phyloP scores from a whole-genome alignment of 2,797 vertebrate species.

The Loris lydekkerianus region DNA sequence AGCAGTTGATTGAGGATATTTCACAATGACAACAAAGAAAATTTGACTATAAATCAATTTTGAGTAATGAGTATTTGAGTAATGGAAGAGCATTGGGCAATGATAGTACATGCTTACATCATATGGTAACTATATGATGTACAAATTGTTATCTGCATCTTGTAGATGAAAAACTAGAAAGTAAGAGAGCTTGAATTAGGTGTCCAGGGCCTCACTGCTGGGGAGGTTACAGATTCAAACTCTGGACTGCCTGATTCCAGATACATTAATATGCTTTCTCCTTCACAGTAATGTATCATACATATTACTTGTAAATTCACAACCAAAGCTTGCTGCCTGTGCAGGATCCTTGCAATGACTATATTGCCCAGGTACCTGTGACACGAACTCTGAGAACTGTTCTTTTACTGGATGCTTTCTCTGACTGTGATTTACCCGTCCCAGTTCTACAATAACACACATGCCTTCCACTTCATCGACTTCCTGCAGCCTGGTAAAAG shows the following conservation, averaged over 20 bases:
- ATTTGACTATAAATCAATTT: slow-evolving; percentile 5
- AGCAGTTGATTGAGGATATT: neutral
- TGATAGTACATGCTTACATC: neutral
- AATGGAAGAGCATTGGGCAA: neutral
- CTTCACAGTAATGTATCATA: neutral
- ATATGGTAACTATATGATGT: neutral
- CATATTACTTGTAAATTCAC: neutral
- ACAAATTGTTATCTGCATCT: neutral
- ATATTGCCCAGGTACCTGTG: neutral
- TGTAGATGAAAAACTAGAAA: neutral
- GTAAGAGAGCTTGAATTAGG: neutral
- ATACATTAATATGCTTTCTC: neutral
- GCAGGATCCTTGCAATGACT: neutral
- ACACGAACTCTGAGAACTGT: neutral
- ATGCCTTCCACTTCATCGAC: neutral
- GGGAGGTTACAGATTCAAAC: neutral
- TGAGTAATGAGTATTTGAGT: neutral
- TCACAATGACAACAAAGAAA: neutral
- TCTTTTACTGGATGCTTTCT: neutral
- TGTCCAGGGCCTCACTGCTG: neutral
- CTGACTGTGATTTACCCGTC: neutral
- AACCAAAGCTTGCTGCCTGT: neutral
- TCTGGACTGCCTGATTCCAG: neutral
- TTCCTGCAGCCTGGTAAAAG: neutral
- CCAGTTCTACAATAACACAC: neutral